Conservation (phyloP, 2,888 invertebrate species). For the Poecilobothrus nobilitatus region DNA sequence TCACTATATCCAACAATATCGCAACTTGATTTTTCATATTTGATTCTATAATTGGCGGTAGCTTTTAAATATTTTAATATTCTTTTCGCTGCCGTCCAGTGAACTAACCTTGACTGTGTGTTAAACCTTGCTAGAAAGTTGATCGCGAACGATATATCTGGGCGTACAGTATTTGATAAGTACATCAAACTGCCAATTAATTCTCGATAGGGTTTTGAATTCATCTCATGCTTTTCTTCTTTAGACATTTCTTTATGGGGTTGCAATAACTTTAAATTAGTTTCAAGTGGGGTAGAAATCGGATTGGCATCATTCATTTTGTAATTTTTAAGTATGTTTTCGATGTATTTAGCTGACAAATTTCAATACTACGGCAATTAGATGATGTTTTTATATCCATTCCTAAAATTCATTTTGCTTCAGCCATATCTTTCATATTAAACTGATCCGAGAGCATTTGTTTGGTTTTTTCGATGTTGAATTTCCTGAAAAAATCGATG, state of each 20-base stretch:
- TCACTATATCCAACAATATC: slow-evolving; percentile 15
- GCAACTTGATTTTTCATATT: neutral
- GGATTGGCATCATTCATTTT: too few species aligned
- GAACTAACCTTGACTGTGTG: too few species aligned
- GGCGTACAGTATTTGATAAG: too few species aligned
- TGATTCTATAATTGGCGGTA: neutral
- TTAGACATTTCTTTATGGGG: slow-evolving; percentile 16
- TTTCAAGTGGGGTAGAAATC: slow-evolving; percentile 15
- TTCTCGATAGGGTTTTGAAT: slow-evolving; percentile 11
- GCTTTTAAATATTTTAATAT: neutral
- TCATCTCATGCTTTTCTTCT: slow-evolving; percentile 10
- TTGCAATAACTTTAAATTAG: slow-evolving; percentile 14
- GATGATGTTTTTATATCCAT: slow-evolving; percentile 14
- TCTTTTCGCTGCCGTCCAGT: too few species aligned
- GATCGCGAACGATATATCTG: too few species aligned
- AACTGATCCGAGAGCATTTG: slow-evolving; percentile 13
- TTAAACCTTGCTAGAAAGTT: too few species aligned
- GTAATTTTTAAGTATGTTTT: too few species aligned
- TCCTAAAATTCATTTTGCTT: slow-evolving; percentile 16
- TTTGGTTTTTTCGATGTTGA: slow-evolving; percentile 11
- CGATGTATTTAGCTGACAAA: slow-evolving; percentile 17
- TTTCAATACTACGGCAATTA: slow-evolving; percentile 7
- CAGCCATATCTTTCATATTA: slow-evolving; percentile 16
- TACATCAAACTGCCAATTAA: slow-evolving; percentile 11
- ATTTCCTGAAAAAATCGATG: too few species aligned